Evolutionary conservation across 2,888 invertebrate genomes (phyloP).

Genomic region (Dicyrtoma fusca): DNA sequence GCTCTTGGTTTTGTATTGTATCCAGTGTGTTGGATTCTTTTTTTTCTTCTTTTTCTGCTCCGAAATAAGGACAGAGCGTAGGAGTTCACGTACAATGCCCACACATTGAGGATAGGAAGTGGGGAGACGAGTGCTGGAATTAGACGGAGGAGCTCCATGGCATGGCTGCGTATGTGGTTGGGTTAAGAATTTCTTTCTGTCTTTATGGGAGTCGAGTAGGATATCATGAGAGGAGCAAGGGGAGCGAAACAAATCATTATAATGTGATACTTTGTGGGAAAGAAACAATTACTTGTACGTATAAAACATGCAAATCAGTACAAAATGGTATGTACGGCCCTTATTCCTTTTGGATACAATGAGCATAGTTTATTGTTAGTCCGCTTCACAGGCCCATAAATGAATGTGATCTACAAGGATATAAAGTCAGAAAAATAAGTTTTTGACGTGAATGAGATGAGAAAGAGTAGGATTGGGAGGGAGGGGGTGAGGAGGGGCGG

Average conservation of each 20-base stretch:
- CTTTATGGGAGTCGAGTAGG: background rate
- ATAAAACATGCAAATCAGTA: no score
- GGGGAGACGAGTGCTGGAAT: no score
- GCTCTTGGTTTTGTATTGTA: background rate
- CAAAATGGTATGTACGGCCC: no score
- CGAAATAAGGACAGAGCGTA: no score
- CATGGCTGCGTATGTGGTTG: background rate
- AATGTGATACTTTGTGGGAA: conserved; percentile 42
- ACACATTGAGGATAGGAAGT: no score
- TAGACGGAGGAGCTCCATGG: no score
- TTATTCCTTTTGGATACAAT: no score
- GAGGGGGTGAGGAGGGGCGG: background rate
- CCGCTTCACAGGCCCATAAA: conserved; percentile 9
- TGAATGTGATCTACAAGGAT: conserved; percentile 22
- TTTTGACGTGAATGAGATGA: conserved; percentile 31
- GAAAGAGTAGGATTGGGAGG: background rate
- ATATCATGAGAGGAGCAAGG: conserved; percentile 10
- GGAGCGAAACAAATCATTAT: conserved; percentile 40
- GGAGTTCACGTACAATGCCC: no score
- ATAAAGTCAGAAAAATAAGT: conserved; percentile 30
- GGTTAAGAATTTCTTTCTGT: conserved; percentile 1
- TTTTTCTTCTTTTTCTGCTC: no score
- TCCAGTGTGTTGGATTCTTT: background rate
- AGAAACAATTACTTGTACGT: conserved; percentile 40
- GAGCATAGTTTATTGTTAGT: no score